Conservation (phyloP, 2,113 vertebrate genomes). For the Ctenodactylus gundi region DNA sequence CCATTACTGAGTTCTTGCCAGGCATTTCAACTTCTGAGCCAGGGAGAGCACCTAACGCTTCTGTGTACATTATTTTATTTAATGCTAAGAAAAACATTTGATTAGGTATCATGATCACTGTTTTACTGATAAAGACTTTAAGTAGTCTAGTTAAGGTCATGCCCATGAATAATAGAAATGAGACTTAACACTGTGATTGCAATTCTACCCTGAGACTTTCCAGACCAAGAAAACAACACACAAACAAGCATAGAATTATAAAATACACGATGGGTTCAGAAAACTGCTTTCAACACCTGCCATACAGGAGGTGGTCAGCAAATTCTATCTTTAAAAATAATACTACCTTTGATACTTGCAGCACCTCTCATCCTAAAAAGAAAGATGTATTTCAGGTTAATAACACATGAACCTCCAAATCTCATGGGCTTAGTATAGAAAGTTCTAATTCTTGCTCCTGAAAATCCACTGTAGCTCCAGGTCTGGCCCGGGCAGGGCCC, state of each 20-base stretch:
- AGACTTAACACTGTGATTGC: not conserved
- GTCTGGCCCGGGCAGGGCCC: not conserved
- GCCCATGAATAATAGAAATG: not conserved
- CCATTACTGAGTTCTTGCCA: not conserved
- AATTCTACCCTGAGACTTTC: not conserved
- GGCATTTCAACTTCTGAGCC: constrained; percentile 15
- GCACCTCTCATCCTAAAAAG: not conserved
- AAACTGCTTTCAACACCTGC: not conserved
- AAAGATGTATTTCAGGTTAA: not conserved
- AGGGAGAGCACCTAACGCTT: not conserved
- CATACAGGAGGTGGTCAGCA: not conserved
- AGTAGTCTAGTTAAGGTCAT: not conserved
- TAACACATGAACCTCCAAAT: not conserved
- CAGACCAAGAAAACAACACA: not conserved
- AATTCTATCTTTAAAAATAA: not conserved
- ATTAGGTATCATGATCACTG: not conserved
- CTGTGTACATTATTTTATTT: not conserved
- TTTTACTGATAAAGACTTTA: not conserved
- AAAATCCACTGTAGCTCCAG: not conserved
- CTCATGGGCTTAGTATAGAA: not conserved
- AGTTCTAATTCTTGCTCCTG: not conserved
- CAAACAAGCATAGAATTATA: not conserved
- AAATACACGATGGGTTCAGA: not conserved
- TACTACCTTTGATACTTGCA: not conserved
- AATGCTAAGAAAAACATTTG: not conserved